Evolutionary conservation across 2,888 invertebrate species (phyloP).

Genomic region (Microctonus brassicae): DNA sequence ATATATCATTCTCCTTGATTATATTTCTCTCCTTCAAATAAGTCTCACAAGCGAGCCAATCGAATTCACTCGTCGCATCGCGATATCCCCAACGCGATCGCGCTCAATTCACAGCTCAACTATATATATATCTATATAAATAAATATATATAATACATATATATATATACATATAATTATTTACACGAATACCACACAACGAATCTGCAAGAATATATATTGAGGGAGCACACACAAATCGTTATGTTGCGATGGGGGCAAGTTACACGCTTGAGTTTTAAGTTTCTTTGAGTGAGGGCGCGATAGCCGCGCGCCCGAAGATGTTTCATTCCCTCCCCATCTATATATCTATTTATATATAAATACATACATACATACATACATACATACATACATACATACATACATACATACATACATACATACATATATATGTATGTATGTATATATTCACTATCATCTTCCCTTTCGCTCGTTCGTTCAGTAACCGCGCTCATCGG

Average conservation of each 20-base stretch:
- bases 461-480: not conserved
- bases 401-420: no score
- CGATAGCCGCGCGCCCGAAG: slow-evolving; percentile 20
- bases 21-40: not conserved
- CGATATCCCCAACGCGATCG: slow-evolving; percentile 22
- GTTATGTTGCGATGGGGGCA: slow-evolving; percentile 24
- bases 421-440: no score
- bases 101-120: not conserved
- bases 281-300: slow-evolving; percentile 29
- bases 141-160: no score
- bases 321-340: slow-evolving; percentile 23
- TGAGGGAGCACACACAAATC: slow-evolving; percentile 21
- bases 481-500: slow-evolving; percentile 45
- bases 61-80: slow-evolving; percentile 13
- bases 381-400: no score
- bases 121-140: not conserved
- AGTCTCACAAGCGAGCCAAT: slow-evolving; percentile 6
- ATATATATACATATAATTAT: not conserved
- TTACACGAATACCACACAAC: not conserved
- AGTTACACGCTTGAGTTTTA: slow-evolving; percentile 26
- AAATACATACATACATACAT: no score
- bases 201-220: not conserved
- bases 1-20: slow-evolving; percentile 32
- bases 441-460: not conserved
- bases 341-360: not conserved